Base-by-base conservation (phyloP, 2,113 vertebrate genomes). In the Rynchops niger region DNA sequence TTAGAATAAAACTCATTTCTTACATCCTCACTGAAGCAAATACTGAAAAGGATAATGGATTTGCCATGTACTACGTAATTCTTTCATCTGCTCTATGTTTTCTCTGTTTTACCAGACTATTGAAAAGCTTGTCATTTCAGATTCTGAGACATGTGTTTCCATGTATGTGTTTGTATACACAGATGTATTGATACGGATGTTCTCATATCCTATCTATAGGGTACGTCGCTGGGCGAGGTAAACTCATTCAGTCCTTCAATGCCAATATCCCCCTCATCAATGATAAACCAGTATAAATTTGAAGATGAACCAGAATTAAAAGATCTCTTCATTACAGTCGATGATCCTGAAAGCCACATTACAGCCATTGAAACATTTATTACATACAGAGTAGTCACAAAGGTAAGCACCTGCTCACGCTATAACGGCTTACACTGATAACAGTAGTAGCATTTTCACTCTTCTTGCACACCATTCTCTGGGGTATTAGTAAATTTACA, bases 361-460 rank as follows among this genome's bases (percentile, higher is more conserved):
- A 99, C 99, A 25, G 98, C 99, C 86, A 99, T 99, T n/a, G 99
- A 99, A 97, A 99, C 99, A 9, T 99, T 99, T 89, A 98, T 99
- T 94, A 99, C 98, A 22, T 99, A 99, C 91, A 98, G 99, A 93
- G 98, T 99, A 29, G 58, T 98, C 72, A 99, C 99, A 78, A 99
- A 99, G 99, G 99, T 99, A 96, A 91, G 96, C n/a, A 34, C 52
- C 59, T 38, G 0, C 43, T 74, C 5, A 4, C 20, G 77, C 43
- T 91, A 5, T 58, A 50, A 25, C 3, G 22, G 40, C 47, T 43
- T 65, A 21, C 29, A 27, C 14, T 84, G 36, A 1, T 47, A 69
- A 56, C n/a, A n/a, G 1, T 4, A 18, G 40, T 19, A 71, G 42
- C n/a, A 27, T 67, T 91, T 88, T 71, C 52, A 34, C 14, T 74